These are phyloP conservation scores for Amphipoea lucens DNA, from an alignment of 2,888 invertebrate genomes.

Conservation along the genomic window DNA sequence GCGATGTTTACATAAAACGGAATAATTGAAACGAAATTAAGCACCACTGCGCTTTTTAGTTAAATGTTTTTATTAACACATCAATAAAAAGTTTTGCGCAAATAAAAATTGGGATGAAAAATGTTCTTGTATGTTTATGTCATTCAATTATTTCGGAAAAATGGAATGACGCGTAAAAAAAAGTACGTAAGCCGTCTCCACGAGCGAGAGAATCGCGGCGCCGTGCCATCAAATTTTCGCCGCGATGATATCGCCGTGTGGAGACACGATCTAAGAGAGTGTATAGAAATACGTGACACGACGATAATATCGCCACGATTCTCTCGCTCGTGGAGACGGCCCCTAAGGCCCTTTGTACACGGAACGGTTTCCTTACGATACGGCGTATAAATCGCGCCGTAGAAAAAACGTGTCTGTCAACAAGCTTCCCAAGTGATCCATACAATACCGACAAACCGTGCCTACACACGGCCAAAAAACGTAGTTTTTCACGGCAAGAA, in stretches of 20 bases:
- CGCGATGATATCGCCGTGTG: too few species aligned
- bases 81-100: conserved; percentile 35
- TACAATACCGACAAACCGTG: background rate
- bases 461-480: too few species aligned
- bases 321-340: too few species aligned
- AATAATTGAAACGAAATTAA: conserved; percentile 57
- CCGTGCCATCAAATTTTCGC: too few species aligned
- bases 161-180: background rate
- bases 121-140: conserved; percentile 1
- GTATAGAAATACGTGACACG: too few species aligned
- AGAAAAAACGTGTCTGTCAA: background rate
- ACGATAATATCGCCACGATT: too few species aligned
- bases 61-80: conserved; percentile 37
- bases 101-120: conserved; percentile 25
- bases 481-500: too few species aligned
- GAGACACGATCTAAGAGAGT: too few species aligned
- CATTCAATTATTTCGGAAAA: conserved; percentile 25
- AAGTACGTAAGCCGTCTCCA: background rate
- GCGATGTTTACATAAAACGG: conserved; percentile 54
- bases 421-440: background rate
- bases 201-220: too few species aligned
- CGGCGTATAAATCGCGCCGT: background rate
- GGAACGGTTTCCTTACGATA: background rate
- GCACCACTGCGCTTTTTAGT: conserved; percentile 34
- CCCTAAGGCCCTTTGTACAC: background rate